phyloP scores from a whole-genome alignment of 2,888 invertebrate species.

The Trichacis sp. region DNA sequence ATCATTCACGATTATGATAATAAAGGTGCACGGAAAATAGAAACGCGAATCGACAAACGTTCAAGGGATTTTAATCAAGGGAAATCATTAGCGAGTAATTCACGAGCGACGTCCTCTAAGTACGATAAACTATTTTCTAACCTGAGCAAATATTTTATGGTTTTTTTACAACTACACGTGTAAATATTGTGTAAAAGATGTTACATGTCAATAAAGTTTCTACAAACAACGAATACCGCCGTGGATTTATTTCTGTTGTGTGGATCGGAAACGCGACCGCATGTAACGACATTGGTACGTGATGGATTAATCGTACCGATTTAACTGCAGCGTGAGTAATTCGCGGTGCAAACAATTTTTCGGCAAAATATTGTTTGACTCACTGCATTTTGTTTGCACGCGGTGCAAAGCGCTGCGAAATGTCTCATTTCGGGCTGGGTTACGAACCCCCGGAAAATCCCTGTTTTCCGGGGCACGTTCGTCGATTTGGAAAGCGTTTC shows the following conservation, averaged over 20 bases:
- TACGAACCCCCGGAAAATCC: too few species aligned
- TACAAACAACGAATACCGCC: conserved; percentile 1
- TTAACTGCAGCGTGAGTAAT: neutral
- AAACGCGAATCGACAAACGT: too few species aligned
- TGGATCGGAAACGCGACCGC: too few species aligned
- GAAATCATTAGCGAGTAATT: too few species aligned
- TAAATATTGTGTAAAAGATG: conserved; percentile 6
- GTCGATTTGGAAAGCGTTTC: too few species aligned
- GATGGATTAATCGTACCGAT: neutral
- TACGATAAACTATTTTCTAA: neutral
- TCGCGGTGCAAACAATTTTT: neutral
- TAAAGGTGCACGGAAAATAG: too few species aligned
- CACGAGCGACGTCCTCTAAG: too few species aligned
- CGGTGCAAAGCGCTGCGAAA: too few species aligned
- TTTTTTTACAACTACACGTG: conserved; percentile 2
- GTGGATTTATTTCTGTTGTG: neutral
- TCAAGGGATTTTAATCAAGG: too few species aligned
- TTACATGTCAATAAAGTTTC: conserved; percentile 2
- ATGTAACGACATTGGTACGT: neutral
- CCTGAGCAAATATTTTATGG: neutral
- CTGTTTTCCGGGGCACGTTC: too few species aligned
- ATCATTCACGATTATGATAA: neutral
- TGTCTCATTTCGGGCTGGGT: too few species aligned
- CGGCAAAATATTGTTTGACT: neutral
- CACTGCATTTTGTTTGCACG: too few species aligned